Percentiles rank a stretch among this genome's conserved stretches.
phyloP scores from a whole-genome alignment of 2,797 vertebrate genomes.

The Falco berigora region DNA sequence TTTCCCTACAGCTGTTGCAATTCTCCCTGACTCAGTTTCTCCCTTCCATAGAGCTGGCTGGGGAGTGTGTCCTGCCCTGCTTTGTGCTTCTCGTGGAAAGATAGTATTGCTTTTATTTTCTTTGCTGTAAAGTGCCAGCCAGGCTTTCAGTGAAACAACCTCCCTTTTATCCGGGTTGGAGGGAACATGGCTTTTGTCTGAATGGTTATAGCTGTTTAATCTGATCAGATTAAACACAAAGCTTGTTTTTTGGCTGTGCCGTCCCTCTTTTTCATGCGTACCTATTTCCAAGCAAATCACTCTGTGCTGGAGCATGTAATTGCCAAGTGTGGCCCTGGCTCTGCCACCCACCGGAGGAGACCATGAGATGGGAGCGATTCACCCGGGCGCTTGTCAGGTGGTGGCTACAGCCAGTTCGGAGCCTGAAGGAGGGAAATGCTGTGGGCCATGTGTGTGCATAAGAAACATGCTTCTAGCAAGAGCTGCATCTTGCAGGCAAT shows the following conservation, averaged over 20 bases:
- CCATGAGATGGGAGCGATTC: background rate
- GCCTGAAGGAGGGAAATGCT: background rate
- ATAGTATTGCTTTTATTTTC: background rate
- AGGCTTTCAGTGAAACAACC: background rate
- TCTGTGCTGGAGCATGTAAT: background rate
- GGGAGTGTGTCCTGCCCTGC: background rate
- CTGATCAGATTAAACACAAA: background rate
- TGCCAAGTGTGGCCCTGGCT: background rate
- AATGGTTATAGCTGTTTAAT: background rate
- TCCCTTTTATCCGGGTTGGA: background rate
- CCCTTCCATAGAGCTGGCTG: background rate
- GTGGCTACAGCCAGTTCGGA: background rate
- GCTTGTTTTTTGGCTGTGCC: background rate
- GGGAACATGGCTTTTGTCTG: background rate
- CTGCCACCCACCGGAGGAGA: background rate
- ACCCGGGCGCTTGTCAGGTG: background rate
- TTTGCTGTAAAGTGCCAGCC: background rate
- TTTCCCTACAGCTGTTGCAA: background rate
- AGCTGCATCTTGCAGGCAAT: background rate
- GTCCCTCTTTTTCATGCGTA: background rate
- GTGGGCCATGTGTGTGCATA: rapidly evolving
- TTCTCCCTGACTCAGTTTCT: background rate
- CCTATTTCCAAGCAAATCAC: background rate
- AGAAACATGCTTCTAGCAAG: background rate
- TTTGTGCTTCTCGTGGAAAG: background rate